Conservation (phyloP, 2,888 invertebrate species). For the Sipunculus nudus region DNA sequence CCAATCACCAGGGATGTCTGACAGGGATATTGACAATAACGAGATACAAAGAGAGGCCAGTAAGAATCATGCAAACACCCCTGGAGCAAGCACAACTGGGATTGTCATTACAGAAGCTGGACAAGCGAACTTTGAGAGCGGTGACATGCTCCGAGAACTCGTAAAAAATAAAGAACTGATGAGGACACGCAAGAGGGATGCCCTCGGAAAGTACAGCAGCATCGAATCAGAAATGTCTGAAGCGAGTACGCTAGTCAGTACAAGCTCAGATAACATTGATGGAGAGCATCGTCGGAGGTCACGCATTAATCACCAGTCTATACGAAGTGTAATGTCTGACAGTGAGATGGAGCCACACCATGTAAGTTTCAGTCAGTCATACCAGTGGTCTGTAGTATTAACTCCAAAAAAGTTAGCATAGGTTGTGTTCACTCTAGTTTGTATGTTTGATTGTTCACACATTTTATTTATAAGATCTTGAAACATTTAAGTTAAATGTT, state of each 20-base stretch:
- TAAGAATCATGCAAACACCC: too few relatives aligned
- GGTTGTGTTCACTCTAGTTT: too few relatives aligned
- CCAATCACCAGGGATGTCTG: too few relatives aligned
- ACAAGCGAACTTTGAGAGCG: too few relatives aligned
- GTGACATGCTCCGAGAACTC: constrained; percentile 94
- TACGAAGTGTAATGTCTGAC: constrained; percentile 90
- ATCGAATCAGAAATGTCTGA: constrained; percentile 87
- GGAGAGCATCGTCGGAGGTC: constrained; percentile 43
- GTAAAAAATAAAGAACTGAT: constrained; percentile 90
- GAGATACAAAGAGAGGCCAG: too few relatives aligned
- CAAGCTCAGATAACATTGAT: constrained; percentile 33
- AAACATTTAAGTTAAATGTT: too few relatives aligned
- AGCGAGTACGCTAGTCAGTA: constrained; percentile 67
- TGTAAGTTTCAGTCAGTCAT: too few relatives aligned
- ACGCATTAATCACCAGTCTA: constrained; percentile 72
- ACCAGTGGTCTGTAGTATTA: too few relatives aligned
- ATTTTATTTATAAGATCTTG: too few relatives aligned
- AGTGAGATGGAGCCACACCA: constrained; percentile 90
- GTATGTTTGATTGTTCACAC: too few relatives aligned
- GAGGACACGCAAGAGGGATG: constrained; percentile 70
- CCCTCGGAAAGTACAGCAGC: constrained; percentile 77
- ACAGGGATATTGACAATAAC: too few relatives aligned
- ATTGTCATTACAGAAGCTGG: constrained; percentile 51
- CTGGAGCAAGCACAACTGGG: background rate
- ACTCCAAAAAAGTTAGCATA: too few relatives aligned